Evolutionary conservation across 2,888 invertebrate genomes (phyloP).

Genomic region (Phasia obesa): DNA sequence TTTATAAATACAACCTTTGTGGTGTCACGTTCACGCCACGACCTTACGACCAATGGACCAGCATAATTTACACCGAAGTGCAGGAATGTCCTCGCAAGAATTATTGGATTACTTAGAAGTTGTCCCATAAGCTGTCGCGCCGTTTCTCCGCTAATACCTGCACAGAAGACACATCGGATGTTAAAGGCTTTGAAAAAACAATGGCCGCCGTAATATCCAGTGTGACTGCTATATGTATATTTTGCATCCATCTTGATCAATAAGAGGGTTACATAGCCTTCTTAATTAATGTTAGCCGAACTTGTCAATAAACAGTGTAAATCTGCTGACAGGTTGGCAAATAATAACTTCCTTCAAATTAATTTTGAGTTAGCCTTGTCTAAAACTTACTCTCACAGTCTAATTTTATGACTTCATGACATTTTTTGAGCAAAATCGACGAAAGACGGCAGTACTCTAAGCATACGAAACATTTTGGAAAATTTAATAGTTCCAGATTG

Average conservation of each 20-base stretch:
- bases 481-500: slow-evolving; percentile 19
- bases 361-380: slow-evolving; percentile 16
- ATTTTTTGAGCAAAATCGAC: background rate
- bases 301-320: background rate
- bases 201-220: slow-evolving; percentile 25
- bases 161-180: slow-evolving; percentile 15
- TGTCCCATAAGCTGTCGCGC: background rate
- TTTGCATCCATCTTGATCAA: slow-evolving; percentile 3
- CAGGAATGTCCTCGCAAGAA: slow-evolving; percentile 23
- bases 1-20: slow-evolving; percentile 35
- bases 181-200: slow-evolving; percentile 20
- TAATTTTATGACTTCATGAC: background rate
- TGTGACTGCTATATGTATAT: background rate
- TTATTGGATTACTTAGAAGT: slow-evolving; percentile 1
- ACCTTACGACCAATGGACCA: slow-evolving; percentile 53
- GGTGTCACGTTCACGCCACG: slow-evolving; percentile 7
- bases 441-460: too few species aligned
- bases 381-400: slow-evolving; percentile 3
- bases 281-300: background rate
- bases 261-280: slow-evolving; percentile 6
- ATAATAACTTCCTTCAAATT: background rate
- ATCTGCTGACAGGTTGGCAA: background rate
- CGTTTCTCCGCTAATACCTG: background rate
- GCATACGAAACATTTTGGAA: slow-evolving; percentile 9
- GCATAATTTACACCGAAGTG: slow-evolving; percentile 47